These are phyloP conservation scores for Willisornis vidua DNA, from an alignment of 2,113 vertebrate species.

Conservation along the genomic window DNA sequence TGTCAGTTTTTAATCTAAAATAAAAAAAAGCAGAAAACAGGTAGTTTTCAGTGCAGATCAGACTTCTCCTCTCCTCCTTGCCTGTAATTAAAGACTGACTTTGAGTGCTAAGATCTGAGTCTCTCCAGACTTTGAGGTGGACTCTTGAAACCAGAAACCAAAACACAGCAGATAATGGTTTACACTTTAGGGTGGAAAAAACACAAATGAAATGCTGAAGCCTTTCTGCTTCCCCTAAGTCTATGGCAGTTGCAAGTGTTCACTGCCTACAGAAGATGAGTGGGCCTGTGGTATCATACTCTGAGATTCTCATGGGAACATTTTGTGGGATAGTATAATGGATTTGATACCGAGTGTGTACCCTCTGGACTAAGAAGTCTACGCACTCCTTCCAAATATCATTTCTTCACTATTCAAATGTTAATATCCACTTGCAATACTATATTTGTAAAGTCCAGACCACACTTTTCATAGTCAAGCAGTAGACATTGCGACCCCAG, in stretches of 20 bases:
- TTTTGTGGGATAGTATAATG: background rate
- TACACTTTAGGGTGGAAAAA: background rate
- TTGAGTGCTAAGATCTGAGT: background rate
- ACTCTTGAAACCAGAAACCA: background rate
- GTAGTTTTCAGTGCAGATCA: background rate
- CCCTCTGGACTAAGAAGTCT: background rate
- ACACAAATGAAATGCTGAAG: background rate
- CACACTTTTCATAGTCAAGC: background rate
- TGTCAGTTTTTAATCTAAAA: background rate
- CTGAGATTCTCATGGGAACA: background rate
- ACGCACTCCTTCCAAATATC: rapidly evolving
- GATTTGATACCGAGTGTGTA: background rate
- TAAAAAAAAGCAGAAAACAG: background rate
- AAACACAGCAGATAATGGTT: background rate
- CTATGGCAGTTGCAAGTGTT: background rate
- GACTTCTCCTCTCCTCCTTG: background rate
- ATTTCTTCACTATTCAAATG: background rate
- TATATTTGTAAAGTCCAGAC: background rate
- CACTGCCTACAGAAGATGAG: background rate
- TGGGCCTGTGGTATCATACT: background rate
- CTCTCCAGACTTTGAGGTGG: background rate
- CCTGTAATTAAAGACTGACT: background rate
- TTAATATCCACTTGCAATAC: background rate
- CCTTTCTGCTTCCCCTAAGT: background rate
- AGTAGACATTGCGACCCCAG: background rate